A percentile compares a stretch with the other conserved stretches of the same genome.
Conservation (phyloP, 2,888 invertebrate species). For the Thelaira solivaga region DNA sequence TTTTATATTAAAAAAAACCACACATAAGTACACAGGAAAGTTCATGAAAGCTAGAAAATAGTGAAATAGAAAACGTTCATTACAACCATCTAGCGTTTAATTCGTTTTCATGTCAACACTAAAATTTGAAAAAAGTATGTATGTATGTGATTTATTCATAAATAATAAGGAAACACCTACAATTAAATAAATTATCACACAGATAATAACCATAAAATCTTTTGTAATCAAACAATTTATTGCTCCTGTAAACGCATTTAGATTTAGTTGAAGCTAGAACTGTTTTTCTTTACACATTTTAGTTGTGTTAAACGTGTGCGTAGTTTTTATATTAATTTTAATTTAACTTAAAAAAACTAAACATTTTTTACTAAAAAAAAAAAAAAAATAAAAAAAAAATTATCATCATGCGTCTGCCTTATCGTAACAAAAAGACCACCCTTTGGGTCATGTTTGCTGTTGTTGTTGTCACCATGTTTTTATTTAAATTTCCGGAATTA, state of each 20-base stretch:
- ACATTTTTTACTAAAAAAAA: slow-evolving; percentile 38
- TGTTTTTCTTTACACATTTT: background rate
- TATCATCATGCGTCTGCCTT: slow-evolving; percentile 75
- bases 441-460: slow-evolving; percentile 75
- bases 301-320: background rate
- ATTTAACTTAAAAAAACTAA: background rate
- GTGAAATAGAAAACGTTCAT: too few relatives aligned
- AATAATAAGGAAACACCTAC: too few relatives aligned
- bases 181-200: too few relatives aligned
- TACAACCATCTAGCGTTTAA: too few relatives aligned
- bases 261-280: slow-evolving; percentile 9
- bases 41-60: too few relatives aligned
- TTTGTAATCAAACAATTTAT: background rate
- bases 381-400: slow-evolving; percentile 25
- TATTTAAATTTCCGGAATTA: slow-evolving; percentile 76
- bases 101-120: too few relatives aligned
- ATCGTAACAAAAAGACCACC: slow-evolving; percentile 75
- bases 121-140: too few relatives aligned
- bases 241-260: background rate
- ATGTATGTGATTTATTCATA: too few relatives aligned
- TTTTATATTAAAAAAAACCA: too few relatives aligned
- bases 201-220: too few relatives aligned
- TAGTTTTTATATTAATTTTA: background rate
- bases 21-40: background rate
- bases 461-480: slow-evolving; percentile 76